Percentiles rank a stretch among this genome's conserved stretches.
Evolutionary conservation across 2,888 invertebrate genomes (phyloP).

Genomic region (Onthophagus sagittarius): DNA sequence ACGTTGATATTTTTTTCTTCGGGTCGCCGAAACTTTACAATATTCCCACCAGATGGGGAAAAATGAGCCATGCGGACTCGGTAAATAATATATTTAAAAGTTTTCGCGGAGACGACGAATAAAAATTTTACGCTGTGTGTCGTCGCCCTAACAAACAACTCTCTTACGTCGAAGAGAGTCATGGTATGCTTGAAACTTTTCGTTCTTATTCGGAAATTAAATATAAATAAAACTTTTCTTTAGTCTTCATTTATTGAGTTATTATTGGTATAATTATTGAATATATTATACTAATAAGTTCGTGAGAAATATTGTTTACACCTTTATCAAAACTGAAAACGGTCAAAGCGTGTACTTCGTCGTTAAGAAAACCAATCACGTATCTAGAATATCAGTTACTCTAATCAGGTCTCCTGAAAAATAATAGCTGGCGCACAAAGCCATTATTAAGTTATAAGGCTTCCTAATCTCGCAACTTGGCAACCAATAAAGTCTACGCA

Average conservation of each 20-base stretch:
- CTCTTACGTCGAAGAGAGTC: background rate
- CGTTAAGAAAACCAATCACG: background rate
- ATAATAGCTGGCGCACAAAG: background rate
- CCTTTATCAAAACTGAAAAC: background rate
- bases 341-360: background rate
- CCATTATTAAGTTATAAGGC: background rate
- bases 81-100: background rate
- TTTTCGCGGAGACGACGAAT: background rate
- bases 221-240: background rate
- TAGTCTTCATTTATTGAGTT: background rate
- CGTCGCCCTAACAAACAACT: background rate
- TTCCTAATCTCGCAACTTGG: background rate
- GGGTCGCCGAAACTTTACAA: constrained; percentile 4
- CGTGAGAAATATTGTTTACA: background rate
- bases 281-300: background rate
- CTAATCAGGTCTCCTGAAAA: background rate
- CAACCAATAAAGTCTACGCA: background rate
- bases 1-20: background rate
- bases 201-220: background rate
- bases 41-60: constrained; percentile 13
- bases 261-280: no score
- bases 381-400: background rate
- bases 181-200: background rate
- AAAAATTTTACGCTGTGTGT: background rate
- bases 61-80: constrained; percentile 18